Evolutionary conservation across 1,140 invertebrate genomes (phyloP), one percentile per base, ranked within the genome.

Genomic region (Cecropterus lyciades): DNA sequence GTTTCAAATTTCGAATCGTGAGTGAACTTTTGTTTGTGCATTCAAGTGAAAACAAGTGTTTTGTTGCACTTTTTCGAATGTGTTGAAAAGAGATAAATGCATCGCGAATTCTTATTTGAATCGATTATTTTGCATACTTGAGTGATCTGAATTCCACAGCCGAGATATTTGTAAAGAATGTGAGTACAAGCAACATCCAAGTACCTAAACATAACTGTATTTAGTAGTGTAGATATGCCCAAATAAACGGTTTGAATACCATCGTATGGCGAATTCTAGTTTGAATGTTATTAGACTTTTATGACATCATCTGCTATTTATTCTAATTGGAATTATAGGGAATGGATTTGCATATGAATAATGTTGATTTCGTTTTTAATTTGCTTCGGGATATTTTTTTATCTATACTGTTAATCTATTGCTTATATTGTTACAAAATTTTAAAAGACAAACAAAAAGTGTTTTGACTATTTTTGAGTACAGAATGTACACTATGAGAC

Each of bases 21-120:
- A 77, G 75, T 85, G 79, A 82, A 83, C 79, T 80, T 77, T 73
- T 80, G 80, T 83, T 75, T 80, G 80, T 85, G 82, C 84, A 86
- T 85, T 84, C 70, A 79, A 64, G 74, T 86, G 80, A 86, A 85
- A 83, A 85, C 69, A 72, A 62, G 77, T 83, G 78, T 75, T 74
- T 75, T 73, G 62, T 78, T 79, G 59, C 46, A 64, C 53, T 73
- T 49, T 72, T 71, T 40, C 70, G 80, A 76, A 82, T 79, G 75
- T 71, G 60, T 46, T 43, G 27, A 53, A 70, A 52, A 62, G 57
- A 62, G 57, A 62, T 62, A 49, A 45, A 45, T 62, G 57, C 57
- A 62, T 48, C 30, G 57, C 59, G 30, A 49, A 62, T 62, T 62
- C 45, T 33, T 62, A 48, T 48, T 60, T 48, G 43, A 60, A 49